Conservation (phyloP, 2,113 vertebrate species). For the Junco hyemalis region DNA sequence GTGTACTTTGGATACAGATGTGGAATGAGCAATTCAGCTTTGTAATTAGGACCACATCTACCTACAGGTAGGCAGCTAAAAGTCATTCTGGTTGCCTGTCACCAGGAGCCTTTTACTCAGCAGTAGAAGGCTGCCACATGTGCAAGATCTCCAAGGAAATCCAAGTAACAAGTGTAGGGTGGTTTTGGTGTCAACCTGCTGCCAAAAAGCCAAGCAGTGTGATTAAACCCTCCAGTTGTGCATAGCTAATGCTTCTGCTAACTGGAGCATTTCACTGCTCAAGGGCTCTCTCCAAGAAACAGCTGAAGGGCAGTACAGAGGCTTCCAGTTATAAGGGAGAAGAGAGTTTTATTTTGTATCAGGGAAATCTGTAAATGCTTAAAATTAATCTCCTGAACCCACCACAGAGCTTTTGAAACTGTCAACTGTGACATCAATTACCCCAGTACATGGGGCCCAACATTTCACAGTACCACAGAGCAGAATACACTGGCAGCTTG, state of each 20-base stretch:
- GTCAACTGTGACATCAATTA: neutral
- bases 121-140: neutral
- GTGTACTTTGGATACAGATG: neutral
- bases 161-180: neutral
- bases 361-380: neutral
- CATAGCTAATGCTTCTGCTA: neutral
- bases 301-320: neutral
- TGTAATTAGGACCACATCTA: neutral
- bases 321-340: neutral
- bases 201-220: neutral
- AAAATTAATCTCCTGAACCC: neutral
- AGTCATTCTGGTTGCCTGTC: neutral
- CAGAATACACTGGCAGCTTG: neutral
- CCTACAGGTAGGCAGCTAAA: neutral
- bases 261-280: neutral
- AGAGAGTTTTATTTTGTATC: neutral
- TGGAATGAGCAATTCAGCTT: neutral
- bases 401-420: neutral
- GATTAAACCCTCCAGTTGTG: neutral
- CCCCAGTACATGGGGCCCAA: neutral
- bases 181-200: neutral
- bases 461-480: neutral
- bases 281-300: neutral
- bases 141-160: neutral
- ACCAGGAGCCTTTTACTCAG: neutral